A percentile compares a stretch with the other conserved stretches of the same genome.
These are phyloP conservation scores for Chloromyia formosa DNA, from an alignment of 2,888 invertebrate genomes.

Conservation along the genomic window DNA sequence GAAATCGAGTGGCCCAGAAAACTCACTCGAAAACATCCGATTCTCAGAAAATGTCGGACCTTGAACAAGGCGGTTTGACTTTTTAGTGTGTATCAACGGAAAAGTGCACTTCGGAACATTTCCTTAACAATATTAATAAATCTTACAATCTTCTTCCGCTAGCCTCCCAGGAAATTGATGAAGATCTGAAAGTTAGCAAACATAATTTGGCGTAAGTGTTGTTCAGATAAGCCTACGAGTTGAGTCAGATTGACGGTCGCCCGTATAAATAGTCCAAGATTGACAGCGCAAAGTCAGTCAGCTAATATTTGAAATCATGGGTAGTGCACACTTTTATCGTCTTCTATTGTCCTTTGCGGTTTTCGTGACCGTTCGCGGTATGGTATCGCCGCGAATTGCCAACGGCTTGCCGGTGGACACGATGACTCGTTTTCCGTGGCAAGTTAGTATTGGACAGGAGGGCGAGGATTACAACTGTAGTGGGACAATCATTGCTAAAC, in stretches of 20 bases:
- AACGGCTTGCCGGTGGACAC: slow-evolving; percentile 30
- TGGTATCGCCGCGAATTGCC: background rate
- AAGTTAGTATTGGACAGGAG: slow-evolving; percentile 17
- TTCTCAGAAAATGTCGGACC: too few relatives aligned
- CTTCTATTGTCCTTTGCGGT: background rate
- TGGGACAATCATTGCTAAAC: slow-evolving; percentile 48
- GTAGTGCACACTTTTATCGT: background rate
- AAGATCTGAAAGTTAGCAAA: too few relatives aligned
- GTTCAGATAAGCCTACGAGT: too few relatives aligned
- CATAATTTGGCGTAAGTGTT: too few relatives aligned
- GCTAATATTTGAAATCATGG: slow-evolving; percentile 1
- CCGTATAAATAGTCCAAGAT: background rate
- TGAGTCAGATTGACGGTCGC: background rate
- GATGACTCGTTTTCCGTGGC: slow-evolving; percentile 19
- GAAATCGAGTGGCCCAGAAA: too few relatives aligned
- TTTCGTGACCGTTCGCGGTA: background rate
- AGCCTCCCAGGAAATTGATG: too few relatives aligned
- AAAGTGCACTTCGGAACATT: too few relatives aligned
- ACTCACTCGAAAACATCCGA: too few relatives aligned
- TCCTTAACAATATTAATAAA: too few relatives aligned
- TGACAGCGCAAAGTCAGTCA: background rate
- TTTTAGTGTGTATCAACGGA: too few relatives aligned
- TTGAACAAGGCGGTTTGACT: too few relatives aligned
- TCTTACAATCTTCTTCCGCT: too few relatives aligned
- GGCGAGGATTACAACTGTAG: slow-evolving; percentile 46